These are phyloP conservation scores for Prinia subflava DNA, from an alignment of 2,113 vertebrate genomes.

Conservation along the genomic window DNA sequence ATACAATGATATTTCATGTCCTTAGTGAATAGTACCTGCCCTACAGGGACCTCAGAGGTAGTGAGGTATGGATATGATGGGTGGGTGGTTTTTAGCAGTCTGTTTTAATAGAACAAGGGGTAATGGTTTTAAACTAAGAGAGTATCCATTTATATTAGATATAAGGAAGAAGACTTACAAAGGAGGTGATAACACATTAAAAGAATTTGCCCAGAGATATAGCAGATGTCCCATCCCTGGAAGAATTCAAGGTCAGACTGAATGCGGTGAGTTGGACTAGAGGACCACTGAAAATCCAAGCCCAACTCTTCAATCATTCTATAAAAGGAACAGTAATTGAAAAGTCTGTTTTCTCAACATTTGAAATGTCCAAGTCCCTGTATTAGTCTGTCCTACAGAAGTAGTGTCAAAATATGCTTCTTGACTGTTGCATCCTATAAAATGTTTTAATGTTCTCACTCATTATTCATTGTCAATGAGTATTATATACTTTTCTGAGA, in stretches of 20 bases:
- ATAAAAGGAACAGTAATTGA: not conserved
- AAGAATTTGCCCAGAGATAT: not conserved
- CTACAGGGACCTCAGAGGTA: not conserved
- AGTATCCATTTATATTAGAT: not conserved
- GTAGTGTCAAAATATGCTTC: not conserved
- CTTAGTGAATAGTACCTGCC: not conserved
- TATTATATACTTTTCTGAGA: not conserved
- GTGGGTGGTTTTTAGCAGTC: not conserved
- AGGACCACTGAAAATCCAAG: not conserved
- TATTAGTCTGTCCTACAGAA: not conserved
- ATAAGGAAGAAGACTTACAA: not conserved
- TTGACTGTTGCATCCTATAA: not conserved
- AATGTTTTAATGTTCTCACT: not conserved
- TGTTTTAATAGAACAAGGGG: not conserved
- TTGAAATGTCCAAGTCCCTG: not conserved
- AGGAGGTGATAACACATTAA: too few species aligned
- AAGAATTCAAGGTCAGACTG: not conserved
- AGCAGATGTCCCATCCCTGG: accelerated
- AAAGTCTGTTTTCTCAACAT: not conserved
- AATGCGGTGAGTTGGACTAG: not conserved
- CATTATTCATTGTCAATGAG: not conserved
- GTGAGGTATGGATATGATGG: not conserved
- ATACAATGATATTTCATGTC: not conserved
- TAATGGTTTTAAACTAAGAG: not conserved
- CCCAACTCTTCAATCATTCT: not conserved